These are phyloP conservation scores for Nyctibius grandis DNA, from an alignment of 2,797 vertebrate genomes.

Conservation along the genomic window DNA sequence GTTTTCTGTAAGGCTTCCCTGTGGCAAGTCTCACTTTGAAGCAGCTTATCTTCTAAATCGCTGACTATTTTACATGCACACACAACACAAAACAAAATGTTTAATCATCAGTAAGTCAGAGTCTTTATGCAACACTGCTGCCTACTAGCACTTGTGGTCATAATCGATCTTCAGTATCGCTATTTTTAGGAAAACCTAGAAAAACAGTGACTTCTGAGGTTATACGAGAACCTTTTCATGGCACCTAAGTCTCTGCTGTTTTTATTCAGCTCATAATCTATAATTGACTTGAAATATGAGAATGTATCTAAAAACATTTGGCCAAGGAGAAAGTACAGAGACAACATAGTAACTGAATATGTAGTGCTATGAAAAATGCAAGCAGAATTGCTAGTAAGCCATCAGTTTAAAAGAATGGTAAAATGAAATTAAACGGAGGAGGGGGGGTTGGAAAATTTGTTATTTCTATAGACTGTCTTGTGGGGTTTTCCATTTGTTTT, in stretches of 20 bases:
- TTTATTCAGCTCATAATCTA: background rate
- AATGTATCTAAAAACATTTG: background rate
- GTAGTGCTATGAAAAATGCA: background rate
- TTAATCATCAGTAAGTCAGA: background rate
- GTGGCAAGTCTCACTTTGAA: slow-evolving; percentile 79
- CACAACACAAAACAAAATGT: background rate
- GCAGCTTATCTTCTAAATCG: slow-evolving; percentile 87
- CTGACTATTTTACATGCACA: slow-evolving; percentile 72
- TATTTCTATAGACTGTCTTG: background rate
- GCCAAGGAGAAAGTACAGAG: background rate
- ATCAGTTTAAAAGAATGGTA: background rate
- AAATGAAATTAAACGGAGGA: background rate
- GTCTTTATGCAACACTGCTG: background rate
- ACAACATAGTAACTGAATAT: background rate
- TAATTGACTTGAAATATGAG: background rate
- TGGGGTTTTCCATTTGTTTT: background rate
- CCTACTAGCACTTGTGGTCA: background rate
- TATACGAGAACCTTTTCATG: background rate
- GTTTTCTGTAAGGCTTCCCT: slow-evolving; percentile 84
- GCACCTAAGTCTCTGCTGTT: background rate
- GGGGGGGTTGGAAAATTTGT: background rate
- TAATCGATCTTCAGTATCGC: background rate
- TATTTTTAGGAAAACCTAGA: background rate
- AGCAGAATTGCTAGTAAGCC: background rate
- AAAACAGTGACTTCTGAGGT: background rate